Evolutionary conservation across 1,140 invertebrate genomes (phyloP).

Genomic region (Hycleus cichorii): DNA sequence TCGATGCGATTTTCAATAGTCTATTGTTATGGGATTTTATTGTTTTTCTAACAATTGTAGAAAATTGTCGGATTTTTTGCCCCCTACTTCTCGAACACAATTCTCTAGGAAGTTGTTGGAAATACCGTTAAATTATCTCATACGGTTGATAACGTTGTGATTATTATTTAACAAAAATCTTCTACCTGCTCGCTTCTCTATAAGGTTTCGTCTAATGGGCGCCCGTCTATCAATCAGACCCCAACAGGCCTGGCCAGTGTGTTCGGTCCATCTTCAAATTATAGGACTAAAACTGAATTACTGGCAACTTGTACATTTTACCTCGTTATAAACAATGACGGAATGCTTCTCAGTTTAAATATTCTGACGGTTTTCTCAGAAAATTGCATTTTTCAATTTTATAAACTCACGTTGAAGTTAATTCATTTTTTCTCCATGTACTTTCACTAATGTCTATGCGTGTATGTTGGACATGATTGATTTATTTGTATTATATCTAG

Average conservation of each 20-base stretch:
- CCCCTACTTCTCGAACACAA: no score
- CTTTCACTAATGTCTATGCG: no score
- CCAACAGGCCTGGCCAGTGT: not conserved
- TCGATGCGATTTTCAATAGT: no score
- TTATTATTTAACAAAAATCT: constrained; percentile 6
- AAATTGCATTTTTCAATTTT: no score
- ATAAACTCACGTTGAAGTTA: no score
- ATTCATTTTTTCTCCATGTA: no score
- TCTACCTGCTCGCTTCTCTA: constrained; percentile 2
- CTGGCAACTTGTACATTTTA: not conserved
- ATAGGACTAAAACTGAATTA: not conserved
- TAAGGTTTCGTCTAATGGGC: constrained; percentile 9
- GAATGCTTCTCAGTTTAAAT: constrained; percentile 6
- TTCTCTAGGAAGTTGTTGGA: no score
- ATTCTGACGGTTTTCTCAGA: no score
- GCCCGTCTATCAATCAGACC: constrained; percentile 11
- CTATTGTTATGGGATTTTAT: no score
- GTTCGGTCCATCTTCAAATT: constrained; percentile 5
- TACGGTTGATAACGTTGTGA: not conserved
- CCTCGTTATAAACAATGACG: constrained; percentile 14
- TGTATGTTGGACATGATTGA: constrained; percentile 3
- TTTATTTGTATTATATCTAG: constrained; percentile 13
- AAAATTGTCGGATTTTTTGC: no score
- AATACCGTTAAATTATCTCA: no score
- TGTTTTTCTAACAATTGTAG: no score